Evolutionary conservation across 2,797 vertebrate genomes (phyloP).

Genomic region (Varecia variegata): DNA sequence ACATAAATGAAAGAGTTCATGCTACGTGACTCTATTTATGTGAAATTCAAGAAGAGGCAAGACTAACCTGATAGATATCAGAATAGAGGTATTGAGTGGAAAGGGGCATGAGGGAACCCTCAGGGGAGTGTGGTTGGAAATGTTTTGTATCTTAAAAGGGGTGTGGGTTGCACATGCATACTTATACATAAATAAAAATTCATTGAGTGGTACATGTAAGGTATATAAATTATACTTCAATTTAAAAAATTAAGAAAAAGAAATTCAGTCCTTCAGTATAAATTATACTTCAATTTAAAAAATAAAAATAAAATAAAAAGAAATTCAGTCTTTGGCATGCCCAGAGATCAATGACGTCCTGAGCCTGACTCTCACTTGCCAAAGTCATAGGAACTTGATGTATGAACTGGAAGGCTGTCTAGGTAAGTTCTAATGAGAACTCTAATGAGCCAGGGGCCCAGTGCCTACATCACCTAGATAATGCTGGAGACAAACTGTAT

Average conservation of each 20-base stretch:
- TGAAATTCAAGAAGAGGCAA: neutral
- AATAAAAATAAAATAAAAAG: neutral
- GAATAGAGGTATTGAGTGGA: neutral
- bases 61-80: neutral
- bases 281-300: neutral
- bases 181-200: neutral
- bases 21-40: neutral
- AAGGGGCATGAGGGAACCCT: neutral
- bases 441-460: neutral
- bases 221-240: neutral
- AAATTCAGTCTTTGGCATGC: neutral
- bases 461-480: neutral
- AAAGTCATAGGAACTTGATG: neutral
- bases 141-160: neutral
- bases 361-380: neutral
- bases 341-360: neutral
- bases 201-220: neutral
- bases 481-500: neutral
- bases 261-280: neutral
- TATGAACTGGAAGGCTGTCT: neutral
- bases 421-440: neutral
- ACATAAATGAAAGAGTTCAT: neutral
- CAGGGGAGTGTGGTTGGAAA: neutral
- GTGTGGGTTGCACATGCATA: neutral
- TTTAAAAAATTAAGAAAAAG: neutral